Conservation (phyloP, 2,797 vertebrate genomes). For the Carcharodon carcharias region DNA sequence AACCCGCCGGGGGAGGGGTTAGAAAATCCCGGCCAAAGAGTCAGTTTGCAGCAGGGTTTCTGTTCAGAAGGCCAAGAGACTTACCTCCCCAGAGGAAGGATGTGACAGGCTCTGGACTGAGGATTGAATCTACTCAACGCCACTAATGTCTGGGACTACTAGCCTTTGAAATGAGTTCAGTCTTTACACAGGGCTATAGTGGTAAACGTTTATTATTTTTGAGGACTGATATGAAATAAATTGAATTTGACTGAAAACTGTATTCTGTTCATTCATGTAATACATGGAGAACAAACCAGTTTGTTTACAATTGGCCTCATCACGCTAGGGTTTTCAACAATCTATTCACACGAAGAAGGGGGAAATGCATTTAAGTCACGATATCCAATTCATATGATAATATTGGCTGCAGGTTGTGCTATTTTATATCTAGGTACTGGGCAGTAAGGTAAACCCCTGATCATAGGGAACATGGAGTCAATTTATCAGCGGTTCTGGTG, state of each 20-base stretch:
- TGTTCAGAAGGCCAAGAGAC: neutral
- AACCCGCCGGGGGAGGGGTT: no score
- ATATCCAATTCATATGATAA: neutral
- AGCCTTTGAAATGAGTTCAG: neutral
- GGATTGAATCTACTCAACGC: neutral
- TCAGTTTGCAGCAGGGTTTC: neutral
- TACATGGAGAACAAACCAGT: neutral
- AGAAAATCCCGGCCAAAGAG: no score
- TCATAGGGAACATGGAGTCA: neutral
- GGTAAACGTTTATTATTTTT: neutral
- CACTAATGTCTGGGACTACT: no score
- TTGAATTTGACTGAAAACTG: neutral
- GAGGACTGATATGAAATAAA: neutral
- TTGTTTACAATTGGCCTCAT: neutral
- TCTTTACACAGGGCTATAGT: neutral
- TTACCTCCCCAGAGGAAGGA: neutral
- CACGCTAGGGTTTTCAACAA: neutral
- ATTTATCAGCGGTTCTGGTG: neutral
- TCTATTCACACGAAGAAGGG: neutral
- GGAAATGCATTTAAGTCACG: neutral
- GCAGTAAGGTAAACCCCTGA: neutral
- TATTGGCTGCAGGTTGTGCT: neutral
- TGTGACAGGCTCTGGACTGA: neutral
- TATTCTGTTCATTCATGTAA: neutral
- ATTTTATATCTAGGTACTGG: neutral